These are phyloP conservation scores for Tor tambroides DNA, from an alignment of 2,113 vertebrate species.

Conservation along the genomic window DNA sequence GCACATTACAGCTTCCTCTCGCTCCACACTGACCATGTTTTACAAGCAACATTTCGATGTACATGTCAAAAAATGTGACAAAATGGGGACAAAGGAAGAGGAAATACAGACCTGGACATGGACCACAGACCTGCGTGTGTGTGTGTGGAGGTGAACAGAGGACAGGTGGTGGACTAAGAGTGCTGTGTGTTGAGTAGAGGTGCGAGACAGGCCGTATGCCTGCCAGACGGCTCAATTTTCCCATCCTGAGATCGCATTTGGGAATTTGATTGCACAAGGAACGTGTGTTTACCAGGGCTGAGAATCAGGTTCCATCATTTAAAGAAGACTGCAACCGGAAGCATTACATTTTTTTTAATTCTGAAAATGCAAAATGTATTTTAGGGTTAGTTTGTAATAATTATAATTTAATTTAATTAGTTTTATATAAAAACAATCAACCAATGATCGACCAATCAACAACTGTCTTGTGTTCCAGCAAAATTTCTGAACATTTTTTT, in stretches of 20 bases:
- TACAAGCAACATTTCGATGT: neutral
- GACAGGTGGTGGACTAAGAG: conserved; percentile 47
- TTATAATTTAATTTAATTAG: neutral
- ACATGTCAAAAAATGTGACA: conserved; percentile 3
- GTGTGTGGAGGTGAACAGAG: conserved; percentile 2
- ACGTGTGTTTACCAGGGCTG: neutral
- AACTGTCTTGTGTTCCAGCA: neutral
- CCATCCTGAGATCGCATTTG: conserved; percentile 26
- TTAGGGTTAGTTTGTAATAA: neutral
- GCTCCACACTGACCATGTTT: neutral
- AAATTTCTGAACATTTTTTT: neutral
- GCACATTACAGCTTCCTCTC: conserved; percentile 4
- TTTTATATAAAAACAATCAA: neutral
- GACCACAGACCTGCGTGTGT: too few relatives aligned
- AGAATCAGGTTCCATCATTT: neutral
- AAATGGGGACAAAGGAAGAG: conserved; percentile 20
- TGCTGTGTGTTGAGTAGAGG: conserved; percentile 39
- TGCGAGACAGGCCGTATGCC: conserved; percentile 52
- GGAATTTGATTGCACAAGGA: conserved; percentile 33
- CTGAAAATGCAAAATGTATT: neutral
- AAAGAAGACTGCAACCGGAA: neutral
- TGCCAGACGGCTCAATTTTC: conserved; percentile 46
- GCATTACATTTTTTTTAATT: neutral
- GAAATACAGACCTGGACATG: conserved; percentile 29
- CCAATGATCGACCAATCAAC: neutral